Conservation (phyloP, 2,888 invertebrate genomes). For the Isotomurus palustris region DNA sequence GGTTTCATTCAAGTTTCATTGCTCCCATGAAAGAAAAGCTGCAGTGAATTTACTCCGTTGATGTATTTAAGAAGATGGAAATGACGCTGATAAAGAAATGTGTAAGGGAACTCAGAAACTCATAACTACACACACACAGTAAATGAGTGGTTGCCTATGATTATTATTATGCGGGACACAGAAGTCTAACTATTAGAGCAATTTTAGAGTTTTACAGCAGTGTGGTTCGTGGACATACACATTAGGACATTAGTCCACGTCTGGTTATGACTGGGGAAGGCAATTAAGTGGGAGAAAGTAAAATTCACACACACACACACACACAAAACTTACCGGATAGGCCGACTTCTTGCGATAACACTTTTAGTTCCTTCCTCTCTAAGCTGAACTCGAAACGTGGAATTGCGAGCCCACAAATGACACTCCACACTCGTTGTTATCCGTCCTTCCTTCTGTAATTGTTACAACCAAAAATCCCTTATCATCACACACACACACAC, state of each 20-base stretch:
- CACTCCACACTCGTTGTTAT: conserved; percentile 39
- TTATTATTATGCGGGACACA: too few species aligned
- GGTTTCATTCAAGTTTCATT: too few species aligned
- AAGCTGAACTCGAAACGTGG: conserved; percentile 40
- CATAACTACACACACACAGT: too few species aligned
- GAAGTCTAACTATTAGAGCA: too few species aligned
- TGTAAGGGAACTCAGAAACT: too few species aligned
- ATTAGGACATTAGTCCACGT: conserved; percentile 6
- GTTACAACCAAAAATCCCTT: neutral
- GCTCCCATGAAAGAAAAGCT: too few species aligned
- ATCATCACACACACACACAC: neutral
- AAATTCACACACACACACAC: conserved; percentile 8
- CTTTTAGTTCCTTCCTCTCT: conserved; percentile 25
- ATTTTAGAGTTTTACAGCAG: too few species aligned
- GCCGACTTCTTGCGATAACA: conserved; percentile 39
- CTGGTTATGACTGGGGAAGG: conserved; percentile 7
- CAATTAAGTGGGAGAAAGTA: conserved; percentile 5
- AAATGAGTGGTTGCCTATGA: too few species aligned
- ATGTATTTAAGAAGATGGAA: too few species aligned
- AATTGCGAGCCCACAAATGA: conserved; percentile 43
- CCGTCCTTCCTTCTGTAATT: conserved; percentile 39
- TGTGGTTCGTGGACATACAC: too few species aligned
- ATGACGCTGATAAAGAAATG: too few species aligned
- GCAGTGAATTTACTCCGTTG: too few species aligned
- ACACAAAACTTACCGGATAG: conserved; percentile 32